Evolutionary conservation across 2,888 invertebrate genomes (phyloP).

Genomic region (Coremacera marginata): DNA sequence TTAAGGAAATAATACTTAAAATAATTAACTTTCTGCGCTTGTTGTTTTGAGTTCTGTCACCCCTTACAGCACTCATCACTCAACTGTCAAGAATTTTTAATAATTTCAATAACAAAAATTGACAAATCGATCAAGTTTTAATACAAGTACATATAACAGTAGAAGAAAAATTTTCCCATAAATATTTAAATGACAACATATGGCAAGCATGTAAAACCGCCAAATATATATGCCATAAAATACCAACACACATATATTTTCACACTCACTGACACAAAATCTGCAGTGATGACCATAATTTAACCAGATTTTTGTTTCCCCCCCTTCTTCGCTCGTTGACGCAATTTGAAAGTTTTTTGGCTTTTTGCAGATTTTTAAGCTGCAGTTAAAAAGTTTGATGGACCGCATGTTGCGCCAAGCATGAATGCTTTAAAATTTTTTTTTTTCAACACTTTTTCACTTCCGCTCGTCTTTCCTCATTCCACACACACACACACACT

Average conservation of each 20-base stretch:
- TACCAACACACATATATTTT: not conserved
- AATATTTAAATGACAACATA: not conserved
- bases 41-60: too few species aligned
- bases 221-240: not conserved
- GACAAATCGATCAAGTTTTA: too few species aligned
- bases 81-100: too few species aligned
- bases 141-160: too few species aligned
- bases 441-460: not conserved
- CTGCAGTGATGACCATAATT: not conserved
- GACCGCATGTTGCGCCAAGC: slow-evolving; percentile 25
- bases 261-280: not conserved
- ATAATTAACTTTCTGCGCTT: too few species aligned
- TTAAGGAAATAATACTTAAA: too few species aligned
- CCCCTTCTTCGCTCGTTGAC: not conserved
- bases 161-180: too few species aligned
- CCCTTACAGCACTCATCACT: too few species aligned
- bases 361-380: slow-evolving; percentile 19
- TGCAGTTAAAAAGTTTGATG: slow-evolving; percentile 29
- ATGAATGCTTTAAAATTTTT: slow-evolving; percentile 1
- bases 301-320: not conserved
- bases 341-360: slow-evolving; percentile 9
- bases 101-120: too few species aligned
- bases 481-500: too few species aligned
- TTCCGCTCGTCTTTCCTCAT: not conserved
- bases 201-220: not conserved